These are phyloP conservation scores for Holocentrus rufus DNA, from an alignment of 2,797 vertebrate genomes.

Conservation along the genomic window DNA sequence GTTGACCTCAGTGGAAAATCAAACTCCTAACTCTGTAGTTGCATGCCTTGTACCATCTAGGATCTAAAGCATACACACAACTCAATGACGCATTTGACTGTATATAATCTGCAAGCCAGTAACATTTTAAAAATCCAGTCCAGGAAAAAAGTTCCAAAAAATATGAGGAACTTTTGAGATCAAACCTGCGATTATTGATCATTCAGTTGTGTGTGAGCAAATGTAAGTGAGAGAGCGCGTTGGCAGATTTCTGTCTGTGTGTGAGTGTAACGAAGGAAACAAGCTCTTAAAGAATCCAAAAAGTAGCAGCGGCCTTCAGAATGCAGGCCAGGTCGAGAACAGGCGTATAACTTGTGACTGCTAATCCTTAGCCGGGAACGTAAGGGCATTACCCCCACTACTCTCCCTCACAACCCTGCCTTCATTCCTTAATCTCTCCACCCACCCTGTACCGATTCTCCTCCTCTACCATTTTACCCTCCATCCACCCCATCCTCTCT, in stretches of 20 bases:
- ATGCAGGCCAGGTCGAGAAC: conserved; percentile 49
- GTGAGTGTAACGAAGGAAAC: neutral
- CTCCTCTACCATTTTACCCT: neutral
- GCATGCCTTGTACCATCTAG: neutral
- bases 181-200: neutral
- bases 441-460: neutral
- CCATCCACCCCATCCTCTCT: neutral
- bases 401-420: conserved; percentile 27
- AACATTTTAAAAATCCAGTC: too few relatives aligned
- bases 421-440: conserved; percentile 26
- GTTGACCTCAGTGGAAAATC: too few relatives aligned
- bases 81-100: too few relatives aligned
- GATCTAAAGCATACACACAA: neutral
- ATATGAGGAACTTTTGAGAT: too few relatives aligned
- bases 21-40: too few relatives aligned
- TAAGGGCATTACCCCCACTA: conserved; percentile 23
- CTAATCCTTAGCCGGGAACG: conserved; percentile 77
- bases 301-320: conserved; percentile 31
- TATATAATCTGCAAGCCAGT: too few relatives aligned
- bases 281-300: conserved; percentile 16
- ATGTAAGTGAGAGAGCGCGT: neutral
- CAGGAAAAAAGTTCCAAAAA: too few relatives aligned
- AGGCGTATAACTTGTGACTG: conserved; percentile 75
- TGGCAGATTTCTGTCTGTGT: neutral
- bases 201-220: neutral